A percentile compares a stretch with the other conserved stretches of the same genome.
Conservation (phyloP, 2,113 vertebrate species). For the Merops nubicus region DNA sequence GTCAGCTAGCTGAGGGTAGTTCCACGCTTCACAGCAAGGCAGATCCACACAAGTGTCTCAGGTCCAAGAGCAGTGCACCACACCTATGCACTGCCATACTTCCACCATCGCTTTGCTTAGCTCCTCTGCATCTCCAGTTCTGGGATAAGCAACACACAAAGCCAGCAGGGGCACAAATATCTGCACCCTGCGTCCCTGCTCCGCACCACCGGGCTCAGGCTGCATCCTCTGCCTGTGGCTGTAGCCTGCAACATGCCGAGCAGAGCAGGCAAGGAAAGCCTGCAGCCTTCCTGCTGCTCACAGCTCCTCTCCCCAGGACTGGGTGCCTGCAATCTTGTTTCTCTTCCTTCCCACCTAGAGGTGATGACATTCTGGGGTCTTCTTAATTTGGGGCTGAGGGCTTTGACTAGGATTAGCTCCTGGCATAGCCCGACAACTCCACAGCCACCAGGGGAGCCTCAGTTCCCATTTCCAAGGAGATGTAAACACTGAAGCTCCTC, state of each 20-base stretch:
- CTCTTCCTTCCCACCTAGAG: neutral
- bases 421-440: neutral
- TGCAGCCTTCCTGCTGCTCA: neutral
- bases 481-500: slow-evolving; percentile 39
- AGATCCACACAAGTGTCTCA: neutral
- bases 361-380: neutral
- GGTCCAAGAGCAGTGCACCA: neutral
- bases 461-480: slow-evolving; percentile 45
- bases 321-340: neutral
- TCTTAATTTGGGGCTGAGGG: neutral
- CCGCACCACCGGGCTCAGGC: neutral
- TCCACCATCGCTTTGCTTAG: neutral
- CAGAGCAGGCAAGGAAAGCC: neutral
- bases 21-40: neutral
- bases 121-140: neutral
- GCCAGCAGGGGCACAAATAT: neutral
- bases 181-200: neutral
- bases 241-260: neutral
- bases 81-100: neutral
- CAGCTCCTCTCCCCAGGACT: neutral
- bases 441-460: neutral
- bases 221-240: neutral
- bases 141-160: neutral
- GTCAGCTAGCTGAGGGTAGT: neutral
- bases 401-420: neutral